Evolutionary conservation across 2,113 vertebrate species (phyloP).

Genomic region (Oncorhynchus keta): DNA sequence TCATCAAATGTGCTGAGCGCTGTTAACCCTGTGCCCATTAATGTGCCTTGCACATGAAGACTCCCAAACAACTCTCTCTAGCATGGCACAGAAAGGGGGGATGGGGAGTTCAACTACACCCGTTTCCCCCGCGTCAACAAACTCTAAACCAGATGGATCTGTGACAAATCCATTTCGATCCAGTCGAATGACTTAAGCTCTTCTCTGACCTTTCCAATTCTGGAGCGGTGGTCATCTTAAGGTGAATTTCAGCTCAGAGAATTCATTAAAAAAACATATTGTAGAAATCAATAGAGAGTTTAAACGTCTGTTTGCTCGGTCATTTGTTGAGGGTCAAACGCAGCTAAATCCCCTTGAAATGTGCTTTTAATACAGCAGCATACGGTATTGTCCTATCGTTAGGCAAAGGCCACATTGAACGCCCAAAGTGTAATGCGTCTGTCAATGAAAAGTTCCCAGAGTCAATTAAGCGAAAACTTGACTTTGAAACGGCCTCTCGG

Average conservation of each 20-base stretch:
- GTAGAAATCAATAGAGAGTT: conserved; percentile 22
- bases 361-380: not conserved
- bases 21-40: conserved; percentile 18
- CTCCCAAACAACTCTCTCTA: not conserved
- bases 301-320: conserved; percentile 37
- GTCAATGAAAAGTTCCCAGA: conserved; percentile 8
- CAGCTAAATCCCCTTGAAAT: conserved; percentile 46
- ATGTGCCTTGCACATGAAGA: not conserved
- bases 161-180: not conserved
- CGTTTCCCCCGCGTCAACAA: conserved; percentile 51
- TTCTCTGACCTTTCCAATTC: too few species aligned
- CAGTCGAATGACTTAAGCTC: too few species aligned
- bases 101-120: conserved; percentile 54
- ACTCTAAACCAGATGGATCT: conserved; percentile 67
- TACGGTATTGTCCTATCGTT: not conserved
- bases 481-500: not conserved
- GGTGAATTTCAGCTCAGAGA: conserved; percentile 60
- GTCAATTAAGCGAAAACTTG: conserved; percentile 15
- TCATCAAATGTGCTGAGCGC: not conserved
- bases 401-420: not conserved
- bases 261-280: too few species aligned
- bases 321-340: conserved; percentile 43
- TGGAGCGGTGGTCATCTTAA: not conserved
- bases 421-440: not conserved
- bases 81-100: too few species aligned